phyloP scores from a whole-genome alignment of 2,113 vertebrate species.

The Crotalus horridus region DNA sequence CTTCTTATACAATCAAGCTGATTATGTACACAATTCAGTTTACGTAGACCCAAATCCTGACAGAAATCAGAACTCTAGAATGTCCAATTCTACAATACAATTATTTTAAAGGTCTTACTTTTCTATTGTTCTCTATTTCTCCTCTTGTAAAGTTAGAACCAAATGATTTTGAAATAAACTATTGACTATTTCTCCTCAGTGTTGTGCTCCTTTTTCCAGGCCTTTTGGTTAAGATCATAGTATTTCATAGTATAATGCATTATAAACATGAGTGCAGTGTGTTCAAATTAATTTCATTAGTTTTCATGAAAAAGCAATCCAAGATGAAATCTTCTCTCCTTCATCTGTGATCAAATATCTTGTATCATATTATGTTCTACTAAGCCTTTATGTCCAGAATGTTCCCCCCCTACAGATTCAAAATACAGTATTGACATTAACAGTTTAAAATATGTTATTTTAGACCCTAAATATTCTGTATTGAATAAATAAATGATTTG shows the following conservation, averaged over 20 bases:
- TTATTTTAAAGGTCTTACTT: neutral
- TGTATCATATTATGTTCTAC: neutral
- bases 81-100: neutral
- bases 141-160: neutral
- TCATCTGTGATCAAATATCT: neutral
- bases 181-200: neutral
- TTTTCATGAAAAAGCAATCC: neutral
- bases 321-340: neutral
- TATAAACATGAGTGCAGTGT: neutral
- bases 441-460: neutral
- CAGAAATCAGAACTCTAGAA: neutral
- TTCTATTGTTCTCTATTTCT: neutral
- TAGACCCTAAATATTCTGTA: neutral
- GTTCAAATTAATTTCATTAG: slow-evolving; percentile 31
- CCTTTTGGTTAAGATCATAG: neutral
- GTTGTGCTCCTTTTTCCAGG: neutral
- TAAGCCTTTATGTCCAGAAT: neutral
- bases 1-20: neutral
- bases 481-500: too few relatives aligned
- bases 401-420: neutral
- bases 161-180: neutral
- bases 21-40: neutral
- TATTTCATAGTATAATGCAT: neutral
- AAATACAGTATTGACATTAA: neutral
- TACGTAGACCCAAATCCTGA: neutral